Base-by-base conservation (phyloP, 2,888 invertebrate species). In the Cryptocephalus primarius region DNA sequence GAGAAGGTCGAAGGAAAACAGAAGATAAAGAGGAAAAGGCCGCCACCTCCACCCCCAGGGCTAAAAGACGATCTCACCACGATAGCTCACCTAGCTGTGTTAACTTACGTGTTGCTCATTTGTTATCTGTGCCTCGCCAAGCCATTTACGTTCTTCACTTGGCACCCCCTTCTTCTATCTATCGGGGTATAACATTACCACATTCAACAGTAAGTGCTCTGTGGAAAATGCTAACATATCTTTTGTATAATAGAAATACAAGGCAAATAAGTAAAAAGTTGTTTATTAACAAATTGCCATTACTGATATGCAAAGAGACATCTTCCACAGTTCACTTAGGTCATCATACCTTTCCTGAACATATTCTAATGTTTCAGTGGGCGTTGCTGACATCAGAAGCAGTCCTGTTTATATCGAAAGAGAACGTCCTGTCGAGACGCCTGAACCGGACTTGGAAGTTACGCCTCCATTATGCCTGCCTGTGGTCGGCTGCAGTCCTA, bases 381-480 rank as follows among this genome's bases (percentile, higher is more conserved):
- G 56, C 62, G 53, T 49, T 68, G 8, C 39, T 69, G 32, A 65
- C 69, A 66, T 60, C 62, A 4, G 66, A 68, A 56, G 68, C 63
- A 22, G 60, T 69, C 36, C 51, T 66, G 39, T 49, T 61, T 9
- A 52, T 68, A 31, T 57, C 63, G 33, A 60, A 63, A 46, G 60
- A 65, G 48, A 69, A 67, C 50, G 55, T 63, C 8, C 48, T 67
- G 32, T 57, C 57, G 33, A 56, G 52, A 46, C 51, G 56, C 6
- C 51, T 54, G 33, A 56, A 51, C n/a, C 51, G 51, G 14, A 49
- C 51, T 32, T 50, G 58, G 43, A 58, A 61, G 55, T 57, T 66
- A 6, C 57, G 58, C 13, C 52, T 59, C 9, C 70, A 70, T 50
- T 67, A 66, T 63, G 52, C 62, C 33, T 42, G 63, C 13, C 59